Evolutionary conservation across 2,797 vertebrate genomes (phyloP).

Genomic region (Pempheris klunzingeri): DNA sequence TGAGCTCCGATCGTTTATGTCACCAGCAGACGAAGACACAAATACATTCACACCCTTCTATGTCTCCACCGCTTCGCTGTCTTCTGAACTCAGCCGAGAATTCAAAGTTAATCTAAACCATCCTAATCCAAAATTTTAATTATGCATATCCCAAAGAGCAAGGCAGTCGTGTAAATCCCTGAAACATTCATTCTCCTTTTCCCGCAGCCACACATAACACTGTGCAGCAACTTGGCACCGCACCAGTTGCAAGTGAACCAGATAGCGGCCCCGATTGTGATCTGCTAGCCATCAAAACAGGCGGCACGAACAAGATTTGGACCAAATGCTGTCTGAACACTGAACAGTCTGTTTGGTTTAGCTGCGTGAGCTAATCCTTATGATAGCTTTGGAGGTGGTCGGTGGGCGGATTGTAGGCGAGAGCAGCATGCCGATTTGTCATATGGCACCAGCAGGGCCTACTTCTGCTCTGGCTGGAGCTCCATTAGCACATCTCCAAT

Average conservation of each 20-base stretch:
- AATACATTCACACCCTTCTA: slow-evolving; percentile 17
- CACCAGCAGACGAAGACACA: slow-evolving; percentile 35
- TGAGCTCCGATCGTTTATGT: slow-evolving; percentile 34
- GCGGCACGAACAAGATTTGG: slow-evolving; percentile 74
- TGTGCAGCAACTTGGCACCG: slow-evolving; percentile 57
- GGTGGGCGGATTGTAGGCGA: slow-evolving; percentile 84
- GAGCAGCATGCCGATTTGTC: slow-evolving; percentile 84
- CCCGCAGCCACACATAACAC: slow-evolving; percentile 39
- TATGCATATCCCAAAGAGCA: slow-evolving; percentile 80
- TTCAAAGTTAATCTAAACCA: slow-evolving; percentile 79
- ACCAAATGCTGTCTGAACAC: slow-evolving; percentile 78
- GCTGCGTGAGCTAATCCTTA: slow-evolving; percentile 84
- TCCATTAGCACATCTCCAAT: slow-evolving; percentile 80
- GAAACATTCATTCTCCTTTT: slow-evolving; percentile 68
- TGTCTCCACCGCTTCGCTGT: slow-evolving; percentile 42
- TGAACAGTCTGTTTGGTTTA: slow-evolving; percentile 81
- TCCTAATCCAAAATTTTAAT: slow-evolving; percentile 81
- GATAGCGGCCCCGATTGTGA: slow-evolving; percentile 59
- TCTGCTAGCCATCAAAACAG: slow-evolving; percentile 76
- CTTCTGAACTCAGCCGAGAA: slow-evolving; percentile 66
- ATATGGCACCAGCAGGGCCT: slow-evolving; percentile 83
- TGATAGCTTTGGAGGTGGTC: slow-evolving; percentile 82
- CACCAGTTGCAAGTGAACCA: slow-evolving; percentile 63
- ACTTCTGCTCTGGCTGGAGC: slow-evolving; percentile 79
- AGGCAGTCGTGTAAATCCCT: slow-evolving; percentile 71